These are phyloP conservation scores for Lamprotornis superbus DNA, from an alignment of 2,113 vertebrate genomes.

Conservation along the genomic window DNA sequence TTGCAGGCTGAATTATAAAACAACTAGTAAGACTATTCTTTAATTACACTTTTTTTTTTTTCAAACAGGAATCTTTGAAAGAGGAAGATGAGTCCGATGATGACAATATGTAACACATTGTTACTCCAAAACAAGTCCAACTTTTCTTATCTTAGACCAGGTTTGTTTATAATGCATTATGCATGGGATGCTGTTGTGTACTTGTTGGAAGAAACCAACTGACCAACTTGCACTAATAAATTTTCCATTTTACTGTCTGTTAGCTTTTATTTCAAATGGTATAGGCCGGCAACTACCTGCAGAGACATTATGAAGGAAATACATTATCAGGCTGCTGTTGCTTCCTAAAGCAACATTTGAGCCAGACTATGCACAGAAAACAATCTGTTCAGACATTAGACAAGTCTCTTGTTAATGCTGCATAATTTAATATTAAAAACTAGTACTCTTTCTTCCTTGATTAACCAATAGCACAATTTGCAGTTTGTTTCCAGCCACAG, in stretches of 20 bases:
- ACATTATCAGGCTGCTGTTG: background rate
- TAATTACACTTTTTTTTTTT: background rate
- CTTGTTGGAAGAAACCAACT: slow-evolving; percentile 20
- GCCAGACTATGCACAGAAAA: background rate
- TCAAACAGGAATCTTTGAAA: slow-evolving; percentile 92
- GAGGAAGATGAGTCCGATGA: slow-evolving; percentile 99
- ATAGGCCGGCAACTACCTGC: background rate
- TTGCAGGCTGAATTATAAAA: background rate
- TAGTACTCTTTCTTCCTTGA: background rate
- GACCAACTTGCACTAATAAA: slow-evolving; percentile 76
- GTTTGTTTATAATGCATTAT: slow-evolving; percentile 41
- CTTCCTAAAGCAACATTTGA: background rate
- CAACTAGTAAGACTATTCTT: background rate
- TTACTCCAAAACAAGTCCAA: slow-evolving; percentile 44
- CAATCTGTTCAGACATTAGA: background rate
- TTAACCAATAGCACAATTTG: background rate
- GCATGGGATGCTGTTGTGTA: slow-evolving; percentile 31
- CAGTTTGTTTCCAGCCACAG: background rate
- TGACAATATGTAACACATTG: slow-evolving; percentile 91
- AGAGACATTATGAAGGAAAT: background rate
- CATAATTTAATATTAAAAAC: background rate
- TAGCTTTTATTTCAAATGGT: slow-evolving; percentile 7
- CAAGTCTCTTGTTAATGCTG: background rate
- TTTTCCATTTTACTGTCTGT: slow-evolving; percentile 55
- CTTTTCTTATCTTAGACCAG: slow-evolving; percentile 51